Conservation (phyloP, 2,797 vertebrate species). For the Thamnophis elegans region DNA sequence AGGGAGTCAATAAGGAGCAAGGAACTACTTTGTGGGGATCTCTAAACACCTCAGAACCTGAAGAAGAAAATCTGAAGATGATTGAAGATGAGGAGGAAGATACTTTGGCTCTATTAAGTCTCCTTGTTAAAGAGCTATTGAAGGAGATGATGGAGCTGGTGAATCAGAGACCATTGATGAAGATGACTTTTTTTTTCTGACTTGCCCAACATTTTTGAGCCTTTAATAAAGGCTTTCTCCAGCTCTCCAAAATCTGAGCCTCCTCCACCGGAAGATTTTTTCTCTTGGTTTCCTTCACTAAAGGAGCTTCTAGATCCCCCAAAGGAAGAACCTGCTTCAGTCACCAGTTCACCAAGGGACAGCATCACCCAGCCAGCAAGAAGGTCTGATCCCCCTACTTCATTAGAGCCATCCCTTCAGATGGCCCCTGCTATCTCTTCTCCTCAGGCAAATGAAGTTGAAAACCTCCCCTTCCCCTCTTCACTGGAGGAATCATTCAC, state of each 20-base stretch:
- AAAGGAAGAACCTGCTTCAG: not conserved
- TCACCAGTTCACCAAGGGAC: not conserved
- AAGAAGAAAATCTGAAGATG: not conserved
- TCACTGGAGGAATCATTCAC: not conserved
- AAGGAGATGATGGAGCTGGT: not conserved
- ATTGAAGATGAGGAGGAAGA: not conserved
- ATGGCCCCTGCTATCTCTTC: not conserved
- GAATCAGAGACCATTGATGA: not conserved
- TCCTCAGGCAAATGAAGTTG: not conserved
- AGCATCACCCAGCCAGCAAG: not conserved
- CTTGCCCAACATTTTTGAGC: not conserved
- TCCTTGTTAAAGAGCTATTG: not conserved
- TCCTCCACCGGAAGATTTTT: not conserved
- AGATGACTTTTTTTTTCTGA: constrained; percentile 28
- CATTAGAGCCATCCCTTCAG: not conserved
- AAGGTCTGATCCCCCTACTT: not conserved
- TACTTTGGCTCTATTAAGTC: not conserved
- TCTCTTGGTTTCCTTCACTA: constrained; percentile 25
- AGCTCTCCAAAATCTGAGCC: not conserved
- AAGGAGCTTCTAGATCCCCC: not conserved
- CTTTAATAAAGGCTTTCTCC: constrained; percentile 14
- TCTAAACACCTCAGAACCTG: not conserved
- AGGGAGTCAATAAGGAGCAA: not conserved
- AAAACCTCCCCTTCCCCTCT: not conserved
- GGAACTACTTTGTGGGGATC: not conserved